Evolutionary conservation across 1,140 invertebrate species (phyloP), one percentile per base, ranked within the genome.

Genomic region (Streblospio benedicti): DNA sequence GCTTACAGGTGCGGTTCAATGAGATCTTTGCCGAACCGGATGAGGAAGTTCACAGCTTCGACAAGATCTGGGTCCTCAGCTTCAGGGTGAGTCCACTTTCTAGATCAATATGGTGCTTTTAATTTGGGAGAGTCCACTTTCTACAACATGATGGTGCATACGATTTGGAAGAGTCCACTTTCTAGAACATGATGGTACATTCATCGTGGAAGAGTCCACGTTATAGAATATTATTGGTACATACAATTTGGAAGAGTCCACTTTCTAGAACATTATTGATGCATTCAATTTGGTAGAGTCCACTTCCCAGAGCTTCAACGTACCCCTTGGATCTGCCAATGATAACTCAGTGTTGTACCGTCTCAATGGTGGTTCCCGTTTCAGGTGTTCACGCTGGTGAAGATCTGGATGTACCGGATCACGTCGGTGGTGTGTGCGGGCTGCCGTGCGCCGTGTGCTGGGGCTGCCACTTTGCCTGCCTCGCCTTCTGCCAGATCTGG

Each of bases 401-500:
- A 66, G 57, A 33, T 64, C 1, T 68, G 64, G 67, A 61, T 54
- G n/a, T 70, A 70, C 64, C 54, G 67, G 25, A 61, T 70, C 44
- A 52, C 49, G 27, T 65, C 64, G 27, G 53, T 69, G 14, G 35
- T 70, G 12, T n/a, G n/a, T 65, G 56, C 18, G 67, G 57, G 9
- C 27, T 70, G 6, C 69, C 69, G 1, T 53, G 64, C 4, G 51
- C 65, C 12, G 51, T 67, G 12, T 59, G 53, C 50, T 70, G 67
- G 67, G 69, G 69, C 9, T 31, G 60, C 23, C 58, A 66, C 47
- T 70, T 70, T 59, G 69, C 67, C 47, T 55, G 57, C 0, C 59
- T 70, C 18, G 51, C 67, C 5, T 70, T 69, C 67, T 67, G 67
- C 54, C 62, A 60, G 32, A 65, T 70, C 58, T 70, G 68, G 68